A percentile compares a stretch with the other conserved stretches of the same genome.
These are phyloP conservation scores for Thalassarche chlororhynchos DNA, from an alignment of 2,113 vertebrate species.

Conservation along the genomic window DNA sequence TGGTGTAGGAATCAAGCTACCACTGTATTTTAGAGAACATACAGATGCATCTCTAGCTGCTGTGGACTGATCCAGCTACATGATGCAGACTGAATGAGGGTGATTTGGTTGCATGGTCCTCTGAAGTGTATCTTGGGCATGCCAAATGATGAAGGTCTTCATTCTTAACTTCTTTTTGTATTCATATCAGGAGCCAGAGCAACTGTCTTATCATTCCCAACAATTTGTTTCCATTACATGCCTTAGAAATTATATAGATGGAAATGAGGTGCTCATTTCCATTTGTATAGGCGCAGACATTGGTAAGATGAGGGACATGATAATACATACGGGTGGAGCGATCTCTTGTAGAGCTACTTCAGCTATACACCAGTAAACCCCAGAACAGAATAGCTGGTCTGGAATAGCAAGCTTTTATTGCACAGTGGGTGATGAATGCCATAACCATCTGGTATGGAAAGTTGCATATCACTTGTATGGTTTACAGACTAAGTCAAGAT, in stretches of 20 bases:
- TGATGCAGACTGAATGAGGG: background rate
- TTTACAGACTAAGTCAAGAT: background rate
- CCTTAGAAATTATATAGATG: background rate
- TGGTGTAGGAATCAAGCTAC: background rate
- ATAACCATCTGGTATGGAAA: no score
- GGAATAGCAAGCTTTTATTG: background rate
- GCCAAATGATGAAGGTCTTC: background rate
- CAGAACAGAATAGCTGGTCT: background rate
- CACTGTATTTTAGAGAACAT: background rate
- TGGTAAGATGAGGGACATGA: no score
- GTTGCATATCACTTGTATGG: no score
- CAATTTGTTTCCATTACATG: background rate
- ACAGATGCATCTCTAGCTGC: background rate
- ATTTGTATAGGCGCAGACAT: background rate
- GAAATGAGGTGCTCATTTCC: background rate
- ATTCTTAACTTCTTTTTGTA: background rate
- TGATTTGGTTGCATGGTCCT: background rate
- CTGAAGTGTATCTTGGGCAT: background rate
- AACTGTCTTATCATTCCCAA: background rate
- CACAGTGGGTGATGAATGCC: background rate
- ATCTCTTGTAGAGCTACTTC: background rate
- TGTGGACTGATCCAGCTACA: background rate
- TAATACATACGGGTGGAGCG: background rate
- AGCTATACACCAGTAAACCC: background rate
- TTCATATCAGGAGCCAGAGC: background rate